Evolutionary conservation across 2,113 vertebrate genomes (phyloP).

Genomic region (Phoxinus phoxinus): DNA sequence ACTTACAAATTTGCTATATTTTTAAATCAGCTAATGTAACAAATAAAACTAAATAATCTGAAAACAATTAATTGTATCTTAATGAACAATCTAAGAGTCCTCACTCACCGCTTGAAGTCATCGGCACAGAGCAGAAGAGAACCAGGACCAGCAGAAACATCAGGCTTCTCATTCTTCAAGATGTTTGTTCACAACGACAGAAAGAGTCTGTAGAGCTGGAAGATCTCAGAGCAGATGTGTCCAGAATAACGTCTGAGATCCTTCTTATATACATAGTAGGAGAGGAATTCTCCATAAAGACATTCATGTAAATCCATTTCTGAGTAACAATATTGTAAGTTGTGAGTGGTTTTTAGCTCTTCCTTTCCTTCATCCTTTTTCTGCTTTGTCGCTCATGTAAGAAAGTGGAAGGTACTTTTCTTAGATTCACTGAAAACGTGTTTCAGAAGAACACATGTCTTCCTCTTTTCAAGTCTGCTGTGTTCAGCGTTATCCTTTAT

Average conservation of each 20-base stretch:
- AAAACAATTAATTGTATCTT: background rate
- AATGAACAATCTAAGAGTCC: background rate
- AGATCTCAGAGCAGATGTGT: constrained; percentile 25
- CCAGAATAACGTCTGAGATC: background rate
- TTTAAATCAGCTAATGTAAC: background rate
- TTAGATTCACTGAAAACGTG: background rate
- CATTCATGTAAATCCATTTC: constrained; percentile 14
- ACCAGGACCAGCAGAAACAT: constrained; percentile 29
- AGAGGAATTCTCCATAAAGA: background rate
- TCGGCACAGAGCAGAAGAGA: constrained; percentile 26
- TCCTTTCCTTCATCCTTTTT: background rate
- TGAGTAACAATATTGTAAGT: background rate
- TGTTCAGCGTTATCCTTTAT: background rate
- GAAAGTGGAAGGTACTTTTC: background rate
- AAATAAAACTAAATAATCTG: background rate
- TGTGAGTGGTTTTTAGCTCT: background rate
- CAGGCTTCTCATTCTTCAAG: constrained; percentile 35
- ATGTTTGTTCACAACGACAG: constrained; percentile 8
- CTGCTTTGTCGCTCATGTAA: background rate
- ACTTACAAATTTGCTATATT: too few relatives aligned
- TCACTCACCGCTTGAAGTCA: constrained; percentile 14
- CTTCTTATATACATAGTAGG: constrained; percentile 11
- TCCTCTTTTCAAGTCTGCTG: background rate
- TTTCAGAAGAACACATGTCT: background rate
- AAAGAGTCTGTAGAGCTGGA: background rate